Evolutionary conservation across 2,797 vertebrate genomes (phyloP), one percentile per base, ranked within the genome.

Genomic region (Sandelia bainsii): DNA sequence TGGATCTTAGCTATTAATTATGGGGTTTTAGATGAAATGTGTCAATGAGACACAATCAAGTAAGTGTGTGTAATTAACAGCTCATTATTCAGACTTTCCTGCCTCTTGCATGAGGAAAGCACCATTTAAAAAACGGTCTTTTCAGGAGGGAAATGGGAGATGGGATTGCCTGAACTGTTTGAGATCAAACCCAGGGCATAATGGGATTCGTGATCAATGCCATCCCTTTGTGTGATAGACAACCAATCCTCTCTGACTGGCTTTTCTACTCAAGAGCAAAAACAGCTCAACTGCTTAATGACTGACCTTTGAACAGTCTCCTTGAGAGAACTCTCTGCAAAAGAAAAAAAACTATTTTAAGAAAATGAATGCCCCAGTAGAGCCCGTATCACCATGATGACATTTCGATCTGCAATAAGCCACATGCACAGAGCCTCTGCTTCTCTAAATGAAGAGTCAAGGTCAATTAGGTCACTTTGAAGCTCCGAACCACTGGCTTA

Each of bases 191-290:
- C 17, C 16, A 19, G 20, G 57, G 42, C 64, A 63, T 73, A 75
- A 90, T 84, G 64, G 57, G 72, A 88, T 88, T 75, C 53, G 25
- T 82, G 82, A 89, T 83, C 81, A 77, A 81, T 76, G 77, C 48
- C 53, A 29, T 76, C 69, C 62, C 58, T 69, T 67, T 72, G 66
- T 69, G 77, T 74, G 77, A 78, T 20, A 53, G 64, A 68, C 57
- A 65, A 62, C 60, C 71, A 62, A 74, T 81, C 81, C 57, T 46
- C 16, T 52, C 78, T 82, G 50, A 88, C 70, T 23, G 77, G 40
- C 58, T 76, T 72, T 27, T 66, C 60, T 51, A 51, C 66, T 74
- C 39, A 34, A 19, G 46, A 65, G 69, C 73, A 67, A 49, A 81
- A 70, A 50, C 67, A 62, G 65, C 52, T 76, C 57, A 52, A 56